Evolutionary conservation across 2,888 invertebrate species (phyloP).

Genomic region (Drosophila heteroneura): DNA sequence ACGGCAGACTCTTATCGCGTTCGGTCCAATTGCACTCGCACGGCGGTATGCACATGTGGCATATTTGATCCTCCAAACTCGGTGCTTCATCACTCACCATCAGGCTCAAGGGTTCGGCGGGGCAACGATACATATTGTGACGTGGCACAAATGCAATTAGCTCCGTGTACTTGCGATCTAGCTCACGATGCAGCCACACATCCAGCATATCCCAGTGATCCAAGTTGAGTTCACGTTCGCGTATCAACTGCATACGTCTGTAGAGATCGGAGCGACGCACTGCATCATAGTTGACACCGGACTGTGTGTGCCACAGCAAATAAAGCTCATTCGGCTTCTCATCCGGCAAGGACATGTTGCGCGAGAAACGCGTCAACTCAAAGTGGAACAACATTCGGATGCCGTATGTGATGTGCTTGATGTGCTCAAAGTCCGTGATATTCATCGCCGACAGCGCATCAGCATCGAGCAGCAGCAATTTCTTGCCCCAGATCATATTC

Average conservation of each 20-base stretch:
- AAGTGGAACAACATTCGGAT: conserved; percentile 85
- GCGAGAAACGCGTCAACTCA: conserved; percentile 83
- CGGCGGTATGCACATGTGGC: conserved; percentile 57
- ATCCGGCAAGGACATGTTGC: conserved; percentile 56
- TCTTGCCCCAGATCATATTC: conserved; percentile 85
- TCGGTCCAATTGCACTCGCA: conserved; percentile 63
- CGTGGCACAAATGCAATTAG: conserved; percentile 39
- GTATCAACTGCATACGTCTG: conserved; percentile 86
- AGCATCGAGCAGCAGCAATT: conserved; percentile 86
- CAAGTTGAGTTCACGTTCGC: conserved; percentile 83
- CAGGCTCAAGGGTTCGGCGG: background rate
- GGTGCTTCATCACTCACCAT: background rate
- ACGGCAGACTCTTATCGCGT: conserved; percentile 45
- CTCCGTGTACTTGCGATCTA: conserved; percentile 38
- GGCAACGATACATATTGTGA: conserved; percentile 38
- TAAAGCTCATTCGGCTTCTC: conserved; percentile 86
- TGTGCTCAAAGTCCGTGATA: conserved; percentile 86
- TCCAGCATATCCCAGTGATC: conserved; percentile 86
- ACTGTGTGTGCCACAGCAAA: conserved; percentile 86
- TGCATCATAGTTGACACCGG: conserved; percentile 86
- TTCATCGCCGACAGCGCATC: conserved; percentile 86
- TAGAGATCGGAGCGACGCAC: conserved; percentile 86
- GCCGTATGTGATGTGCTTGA: conserved; percentile 79
- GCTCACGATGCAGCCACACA: conserved; percentile 62
- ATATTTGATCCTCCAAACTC: conserved; percentile 19